Base-by-base conservation (phyloP, 2,113 vertebrate genomes). In the Callaeas wilsoni region DNA sequence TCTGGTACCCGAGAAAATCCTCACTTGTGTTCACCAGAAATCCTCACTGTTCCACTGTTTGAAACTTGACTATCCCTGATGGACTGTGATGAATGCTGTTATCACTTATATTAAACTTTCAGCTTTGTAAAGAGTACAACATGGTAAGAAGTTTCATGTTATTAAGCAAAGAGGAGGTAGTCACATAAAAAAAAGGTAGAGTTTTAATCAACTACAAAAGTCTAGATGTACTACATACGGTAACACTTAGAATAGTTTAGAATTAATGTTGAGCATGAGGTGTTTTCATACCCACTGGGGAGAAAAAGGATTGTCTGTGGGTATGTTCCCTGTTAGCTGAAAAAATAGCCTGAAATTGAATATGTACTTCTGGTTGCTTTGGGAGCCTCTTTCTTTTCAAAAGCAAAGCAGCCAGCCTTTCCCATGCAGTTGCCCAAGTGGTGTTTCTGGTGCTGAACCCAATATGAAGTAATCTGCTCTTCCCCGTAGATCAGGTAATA, bases 41-140 rank as follows among this genome's bases (percentile, higher is more conserved):
- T 35, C 56, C 44, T 97, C 59, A 88, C 96, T 82, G 35, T 76
- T 67, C 50, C 55, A 46, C 87, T 94, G 62, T 92, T 88, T 96
- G 89, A 71, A 95, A 77, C 35, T 86, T 94, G 68, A 94, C 67
- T 79, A 49, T 86, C 53, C 33, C 46, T 7, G 22, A 42, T 87
- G 62, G 82, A 91, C 92, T 82, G 76, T 96, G 95, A 97, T 96
- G 67, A 95, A 97, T 96, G 71, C 30, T 82, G 37, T 94, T 88
- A 89, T 95, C 97, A 97, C 57, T 87, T 59, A 87, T 73, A 94
- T 96, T 83, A 96, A 97, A 80, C 60, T 80, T 93, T 89, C 65
- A 91, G 77, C 81, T 95, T 93, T 90, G 73, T 78, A 60, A 95
- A 87, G 86, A 84, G 41, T 27, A 90, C 55, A 85, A 56, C n/a